phyloP scores from a whole-genome alignment of 2,113 vertebrate species.

The Caretta caretta region DNA sequence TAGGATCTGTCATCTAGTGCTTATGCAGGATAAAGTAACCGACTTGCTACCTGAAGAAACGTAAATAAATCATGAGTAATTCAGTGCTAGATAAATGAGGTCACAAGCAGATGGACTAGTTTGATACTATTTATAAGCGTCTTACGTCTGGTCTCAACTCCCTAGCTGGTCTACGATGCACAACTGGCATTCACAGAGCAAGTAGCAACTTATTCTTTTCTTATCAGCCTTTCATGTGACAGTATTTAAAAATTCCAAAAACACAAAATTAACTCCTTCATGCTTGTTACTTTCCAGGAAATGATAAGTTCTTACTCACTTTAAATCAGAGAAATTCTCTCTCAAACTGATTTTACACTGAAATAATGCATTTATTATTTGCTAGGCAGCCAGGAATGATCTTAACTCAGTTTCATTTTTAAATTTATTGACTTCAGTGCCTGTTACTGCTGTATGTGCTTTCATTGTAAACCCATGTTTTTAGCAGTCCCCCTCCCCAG shows the following conservation, averaged over 20 bases:
- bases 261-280: background rate
- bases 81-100: slow-evolving; percentile 2
- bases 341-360: background rate
- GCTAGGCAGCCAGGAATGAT: background rate
- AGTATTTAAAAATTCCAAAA: background rate
- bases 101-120: slow-evolving; percentile 3
- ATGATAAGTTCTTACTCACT: background rate
- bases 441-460: background rate
- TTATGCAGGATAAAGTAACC: slow-evolving; percentile 1
- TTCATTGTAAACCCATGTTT: background rate
- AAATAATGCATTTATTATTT: background rate
- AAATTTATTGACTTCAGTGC: background rate
- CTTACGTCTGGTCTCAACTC: background rate
- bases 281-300: background rate
- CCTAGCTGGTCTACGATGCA: background rate
- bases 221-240: background rate
- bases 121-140: slow-evolving; percentile 15
- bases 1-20: background rate
- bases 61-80: slow-evolving; percentile 29
- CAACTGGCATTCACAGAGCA: background rate
- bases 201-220: background rate
- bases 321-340: background rate
- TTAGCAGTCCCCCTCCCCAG: background rate
- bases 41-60: background rate
- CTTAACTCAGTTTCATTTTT: background rate